A percentile compares a stretch with the other conserved stretches of the same genome.
Evolutionary conservation across 2,113 vertebrate genomes (phyloP).

Genomic region (Chunga burmeisteri): DNA sequence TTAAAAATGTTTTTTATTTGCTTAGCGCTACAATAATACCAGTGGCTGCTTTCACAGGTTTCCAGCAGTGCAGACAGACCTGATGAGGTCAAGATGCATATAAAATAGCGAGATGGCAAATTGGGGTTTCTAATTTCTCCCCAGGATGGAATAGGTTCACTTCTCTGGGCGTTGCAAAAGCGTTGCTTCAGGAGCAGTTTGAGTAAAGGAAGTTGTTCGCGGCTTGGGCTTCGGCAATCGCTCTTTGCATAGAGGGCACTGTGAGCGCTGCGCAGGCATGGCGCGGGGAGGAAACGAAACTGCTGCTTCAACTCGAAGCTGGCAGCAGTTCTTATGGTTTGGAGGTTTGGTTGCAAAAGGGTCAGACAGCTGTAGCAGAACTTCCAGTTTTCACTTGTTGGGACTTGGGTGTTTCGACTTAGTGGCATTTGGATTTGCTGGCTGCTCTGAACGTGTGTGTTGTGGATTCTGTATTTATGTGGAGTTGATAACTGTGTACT

Average conservation of each 20-base stretch:
- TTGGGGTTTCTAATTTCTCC: background rate
- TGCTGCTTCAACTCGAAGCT: background rate
- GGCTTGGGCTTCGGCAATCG: background rate
- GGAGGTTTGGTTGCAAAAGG: background rate
- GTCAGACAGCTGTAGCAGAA: background rate
- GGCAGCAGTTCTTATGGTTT: background rate
- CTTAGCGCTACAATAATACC: background rate
- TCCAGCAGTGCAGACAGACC: background rate
- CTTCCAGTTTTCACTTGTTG: background rate
- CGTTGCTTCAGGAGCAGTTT: background rate
- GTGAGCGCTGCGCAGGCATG: background rate
- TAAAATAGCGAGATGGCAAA: background rate
- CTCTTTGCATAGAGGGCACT: background rate
- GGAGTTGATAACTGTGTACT: background rate
- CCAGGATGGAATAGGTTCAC: background rate
- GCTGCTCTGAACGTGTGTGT: background rate
- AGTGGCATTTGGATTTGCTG: background rate
- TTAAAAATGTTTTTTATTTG: background rate
- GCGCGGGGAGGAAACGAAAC: background rate
- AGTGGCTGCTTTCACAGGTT: background rate
- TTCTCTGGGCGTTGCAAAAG: background rate
- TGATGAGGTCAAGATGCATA: background rate
- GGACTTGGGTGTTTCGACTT: background rate
- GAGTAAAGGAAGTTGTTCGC: slow-evolving; percentile 20
- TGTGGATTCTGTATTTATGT: background rate